Percentiles rank a stretch among this genome's conserved stretches.
Evolutionary conservation across 2,797 vertebrate species (phyloP).

Genomic region (Chloroceryle amazona): DNA sequence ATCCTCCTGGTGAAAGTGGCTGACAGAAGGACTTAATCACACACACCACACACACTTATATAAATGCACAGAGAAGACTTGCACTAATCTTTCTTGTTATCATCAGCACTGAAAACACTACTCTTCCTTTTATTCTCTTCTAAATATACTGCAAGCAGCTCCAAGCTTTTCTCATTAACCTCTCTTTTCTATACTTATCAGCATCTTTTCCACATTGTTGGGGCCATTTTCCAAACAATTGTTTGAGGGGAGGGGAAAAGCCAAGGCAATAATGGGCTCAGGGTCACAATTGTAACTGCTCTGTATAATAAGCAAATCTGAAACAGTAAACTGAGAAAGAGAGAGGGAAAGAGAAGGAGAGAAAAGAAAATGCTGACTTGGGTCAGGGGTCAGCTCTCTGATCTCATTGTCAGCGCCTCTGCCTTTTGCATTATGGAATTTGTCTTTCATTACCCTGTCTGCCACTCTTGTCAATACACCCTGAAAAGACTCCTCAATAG

Average conservation of each 20-base stretch:
- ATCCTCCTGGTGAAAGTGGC: neutral
- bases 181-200: slow-evolving; percentile 81
- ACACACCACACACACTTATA: neutral
- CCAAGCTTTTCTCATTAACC: slow-evolving; percentile 53
- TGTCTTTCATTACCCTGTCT: slow-evolving; percentile 85
- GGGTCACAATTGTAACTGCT: slow-evolving; percentile 80
- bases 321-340: slow-evolving; percentile 59
- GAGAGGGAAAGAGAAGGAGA: slow-evolving; percentile 85
- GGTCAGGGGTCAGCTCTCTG: slow-evolving; percentile 89
- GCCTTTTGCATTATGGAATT: slow-evolving; percentile 83
- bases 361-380: slow-evolving; percentile 86
- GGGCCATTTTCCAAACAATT: slow-evolving; percentile 86
- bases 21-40: neutral
- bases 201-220: slow-evolving; percentile 86
- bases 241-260: slow-evolving; percentile 53
- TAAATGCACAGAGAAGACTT: neutral
- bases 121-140: neutral
- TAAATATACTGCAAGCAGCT: slow-evolving; percentile 17
- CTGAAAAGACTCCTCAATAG: slow-evolving; percentile 67
- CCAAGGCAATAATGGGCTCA: slow-evolving; percentile 83
- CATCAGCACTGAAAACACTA: neutral
- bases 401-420: slow-evolving; percentile 85
- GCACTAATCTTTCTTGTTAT: neutral
- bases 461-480: slow-evolving; percentile 79
- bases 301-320: slow-evolving; percentile 74